Percentiles rank a stretch among this genome's conserved stretches.
Conservation (phyloP, 2,888 invertebrate species). For the Laspeyria flexula region DNA sequence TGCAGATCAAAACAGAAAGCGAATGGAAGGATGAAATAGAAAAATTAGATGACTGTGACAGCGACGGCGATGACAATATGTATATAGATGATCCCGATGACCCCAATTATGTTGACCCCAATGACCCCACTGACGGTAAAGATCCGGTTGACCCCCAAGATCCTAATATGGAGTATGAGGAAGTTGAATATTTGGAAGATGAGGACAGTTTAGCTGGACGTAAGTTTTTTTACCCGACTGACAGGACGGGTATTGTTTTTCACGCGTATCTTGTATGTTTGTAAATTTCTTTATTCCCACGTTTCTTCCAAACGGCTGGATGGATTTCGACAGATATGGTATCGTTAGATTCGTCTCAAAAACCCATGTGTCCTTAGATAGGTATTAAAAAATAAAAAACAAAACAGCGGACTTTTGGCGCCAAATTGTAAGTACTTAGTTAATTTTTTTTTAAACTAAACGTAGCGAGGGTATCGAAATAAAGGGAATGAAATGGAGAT, state of each 20-base stretch:
- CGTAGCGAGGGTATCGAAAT: too few relatives aligned
- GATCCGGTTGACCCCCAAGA: not conserved
- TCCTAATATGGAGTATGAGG: constrained; percentile 35
- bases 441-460: too few relatives aligned
- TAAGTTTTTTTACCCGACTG: constrained; percentile 6
- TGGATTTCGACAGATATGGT: too few relatives aligned
- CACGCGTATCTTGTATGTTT: too few relatives aligned
- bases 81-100: constrained; percentile 8
- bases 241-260: not conserved
- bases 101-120: not conserved
- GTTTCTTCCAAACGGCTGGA: too few relatives aligned
- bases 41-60: not conserved
- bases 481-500: too few relatives aligned
- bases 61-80: not conserved
- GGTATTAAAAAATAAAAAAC: too few relatives aligned
- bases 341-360: too few relatives aligned
- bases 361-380: too few relatives aligned
- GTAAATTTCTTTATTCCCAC: too few relatives aligned
- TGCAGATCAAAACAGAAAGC: not conserved
- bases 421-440: too few relatives aligned
- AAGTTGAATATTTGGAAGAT: constrained; percentile 55
- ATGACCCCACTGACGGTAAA: constrained; percentile 1
- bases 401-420: too few relatives aligned
- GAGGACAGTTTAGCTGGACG: constrained; percentile 24
- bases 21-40: not conserved